Conservation (phyloP, 92 coral and sea anemone species). For the Palythoa caribaeorum region DNA sequence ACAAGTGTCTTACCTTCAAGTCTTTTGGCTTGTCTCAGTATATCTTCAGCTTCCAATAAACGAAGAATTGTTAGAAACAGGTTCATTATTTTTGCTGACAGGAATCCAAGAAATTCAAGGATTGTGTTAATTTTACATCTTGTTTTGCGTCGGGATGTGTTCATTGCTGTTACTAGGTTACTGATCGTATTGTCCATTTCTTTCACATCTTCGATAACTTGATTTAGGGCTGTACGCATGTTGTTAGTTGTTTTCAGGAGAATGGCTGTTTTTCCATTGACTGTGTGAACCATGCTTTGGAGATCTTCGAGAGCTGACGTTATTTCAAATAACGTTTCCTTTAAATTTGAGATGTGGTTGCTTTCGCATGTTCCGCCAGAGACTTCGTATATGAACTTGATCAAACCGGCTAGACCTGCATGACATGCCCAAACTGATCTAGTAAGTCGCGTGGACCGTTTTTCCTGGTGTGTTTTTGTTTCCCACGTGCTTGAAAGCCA, state of each 20-base stretch:
- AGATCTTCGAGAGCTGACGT: constrained; percentile 21
- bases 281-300: constrained; percentile 34
- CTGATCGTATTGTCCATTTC: constrained; percentile 5
- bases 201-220: constrained; percentile 23
- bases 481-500: constrained; percentile 29
- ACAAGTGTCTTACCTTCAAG: constrained; percentile 24
- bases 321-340: constrained; percentile 13
- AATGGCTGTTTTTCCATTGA: constrained; percentile 49
- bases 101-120: constrained; percentile 18
- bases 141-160: background rate
- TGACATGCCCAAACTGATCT: constrained; percentile 48
- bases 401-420: constrained; percentile 43
- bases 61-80: constrained; percentile 5
- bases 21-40: constrained; percentile 9
- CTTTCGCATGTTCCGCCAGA: constrained; percentile 25
- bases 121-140: constrained; percentile 16
- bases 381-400: constrained; percentile 19
- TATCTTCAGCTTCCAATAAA: constrained; percentile 21
- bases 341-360: constrained; percentile 24
- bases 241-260: constrained; percentile 10
- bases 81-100: constrained; percentile 1
- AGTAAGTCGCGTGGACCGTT: background rate
- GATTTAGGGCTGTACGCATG: constrained; percentile 31
- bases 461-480: background rate
- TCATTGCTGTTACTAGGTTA: background rate